A percentile compares a stretch with the other conserved stretches of the same genome.
phyloP scores from a whole-genome alignment of 2,888 invertebrate genomes.

The Himalopsyche tibetana region DNA sequence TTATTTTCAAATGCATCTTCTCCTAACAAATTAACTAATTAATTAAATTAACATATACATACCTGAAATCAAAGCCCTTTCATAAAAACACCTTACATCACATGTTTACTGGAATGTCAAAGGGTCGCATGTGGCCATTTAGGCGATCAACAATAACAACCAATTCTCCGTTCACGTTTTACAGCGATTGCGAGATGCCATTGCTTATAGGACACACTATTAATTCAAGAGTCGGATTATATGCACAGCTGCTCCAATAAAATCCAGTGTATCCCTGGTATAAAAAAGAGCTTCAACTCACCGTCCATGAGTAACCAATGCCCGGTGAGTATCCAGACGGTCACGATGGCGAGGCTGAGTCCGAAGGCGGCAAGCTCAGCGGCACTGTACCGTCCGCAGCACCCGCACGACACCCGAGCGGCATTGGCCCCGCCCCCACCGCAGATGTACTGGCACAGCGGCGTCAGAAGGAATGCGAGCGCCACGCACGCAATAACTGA shows the following conservation, averaged over 20 bases:
- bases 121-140: too few species aligned
- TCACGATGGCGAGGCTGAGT: slow-evolving; percentile 94
- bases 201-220: background rate
- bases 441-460: slow-evolving; percentile 96
- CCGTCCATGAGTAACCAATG: slow-evolving; percentile 99
- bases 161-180: too few species aligned
- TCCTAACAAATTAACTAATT: too few species aligned
- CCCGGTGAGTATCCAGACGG: slow-evolving; percentile 98
- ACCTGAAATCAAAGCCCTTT: too few species aligned
- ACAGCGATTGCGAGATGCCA: too few species aligned
- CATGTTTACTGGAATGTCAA: too few species aligned
- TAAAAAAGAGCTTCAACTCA: slow-evolving; percentile 69
- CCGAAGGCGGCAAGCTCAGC: slow-evolving; percentile 96
- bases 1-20: too few species aligned
- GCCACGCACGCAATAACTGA: slow-evolving; percentile 97
- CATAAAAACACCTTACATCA: too few species aligned
- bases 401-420: slow-evolving; percentile 90
- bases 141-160: too few species aligned
- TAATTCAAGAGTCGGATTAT: background rate
- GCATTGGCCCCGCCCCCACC: slow-evolving; percentile 79
- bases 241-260: background rate
- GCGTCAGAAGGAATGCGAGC: slow-evolving; percentile 95
- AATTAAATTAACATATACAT: too few species aligned
- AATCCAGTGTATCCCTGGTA: slow-evolving; percentile 95
- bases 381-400: slow-evolving; percentile 95